phyloP scores from a whole-genome alignment of 2,113 vertebrate genomes.

The Rousettus leschenaultii region DNA sequence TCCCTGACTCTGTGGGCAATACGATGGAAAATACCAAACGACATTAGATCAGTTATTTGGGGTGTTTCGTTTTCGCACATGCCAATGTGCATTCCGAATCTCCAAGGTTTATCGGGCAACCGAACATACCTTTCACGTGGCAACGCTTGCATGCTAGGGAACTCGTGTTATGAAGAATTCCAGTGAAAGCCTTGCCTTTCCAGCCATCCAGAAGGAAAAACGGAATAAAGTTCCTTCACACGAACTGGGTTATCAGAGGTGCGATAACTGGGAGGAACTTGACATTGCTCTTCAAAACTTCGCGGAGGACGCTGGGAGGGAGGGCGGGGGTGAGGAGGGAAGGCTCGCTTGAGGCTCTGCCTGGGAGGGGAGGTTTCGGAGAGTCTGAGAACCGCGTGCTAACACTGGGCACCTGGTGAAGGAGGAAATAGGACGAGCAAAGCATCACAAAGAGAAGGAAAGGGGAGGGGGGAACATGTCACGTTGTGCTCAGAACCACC shows the following conservation, averaged over 20 bases:
- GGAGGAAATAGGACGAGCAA: neutral
- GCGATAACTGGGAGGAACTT: neutral
- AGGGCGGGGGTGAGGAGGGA: neutral
- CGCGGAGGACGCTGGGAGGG: neutral
- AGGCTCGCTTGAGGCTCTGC: neutral
- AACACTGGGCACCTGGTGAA: neutral
- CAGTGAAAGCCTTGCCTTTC: neutral
- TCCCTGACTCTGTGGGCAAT: neutral
- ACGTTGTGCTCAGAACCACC: neutral
- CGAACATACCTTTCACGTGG: neutral
- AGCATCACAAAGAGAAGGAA: neutral
- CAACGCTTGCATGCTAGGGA: neutral
- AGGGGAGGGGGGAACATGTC: fast-evolving
- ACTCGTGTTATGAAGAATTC: neutral
- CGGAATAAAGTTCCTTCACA: neutral
- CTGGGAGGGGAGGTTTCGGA: fast-evolving
- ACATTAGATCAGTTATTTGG: neutral
- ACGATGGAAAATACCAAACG: neutral
- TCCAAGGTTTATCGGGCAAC: neutral
- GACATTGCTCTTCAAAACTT: neutral
- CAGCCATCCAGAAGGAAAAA: neutral
- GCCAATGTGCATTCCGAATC: neutral
- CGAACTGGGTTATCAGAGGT: neutral
- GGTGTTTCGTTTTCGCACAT: neutral
- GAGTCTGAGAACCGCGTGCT: neutral